A percentile compares a stretch with the other conserved stretches of the same genome.
Conservation (phyloP, 2,113 vertebrate species). For the Pithys albifrons region DNA sequence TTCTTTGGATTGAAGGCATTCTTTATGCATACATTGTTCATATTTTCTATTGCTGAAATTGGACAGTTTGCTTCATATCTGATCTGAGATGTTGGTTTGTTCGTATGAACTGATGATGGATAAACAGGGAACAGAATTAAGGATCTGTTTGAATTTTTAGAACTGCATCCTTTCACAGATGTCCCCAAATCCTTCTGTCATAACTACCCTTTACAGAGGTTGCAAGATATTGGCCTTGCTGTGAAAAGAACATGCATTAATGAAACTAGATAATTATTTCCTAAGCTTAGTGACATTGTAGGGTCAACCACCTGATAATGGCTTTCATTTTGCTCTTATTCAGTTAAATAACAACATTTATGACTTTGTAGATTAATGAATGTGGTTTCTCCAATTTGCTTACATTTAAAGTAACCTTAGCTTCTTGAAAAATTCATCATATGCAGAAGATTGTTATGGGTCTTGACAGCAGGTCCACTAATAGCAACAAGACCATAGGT, state of each 20-base stretch:
- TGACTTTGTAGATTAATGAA: not conserved
- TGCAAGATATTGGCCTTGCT: not conserved
- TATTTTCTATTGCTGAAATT: not conserved
- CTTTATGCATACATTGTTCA: not conserved
- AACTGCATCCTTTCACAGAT: not conserved
- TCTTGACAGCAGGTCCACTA: rapidly evolving
- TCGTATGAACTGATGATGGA: not conserved
- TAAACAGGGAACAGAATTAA: not conserved
- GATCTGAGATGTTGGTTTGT: not conserved
- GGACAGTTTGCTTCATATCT: not conserved
- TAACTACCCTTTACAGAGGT: not conserved
- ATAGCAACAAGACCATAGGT: not conserved
- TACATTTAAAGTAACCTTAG: not conserved
- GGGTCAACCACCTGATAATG: not conserved
- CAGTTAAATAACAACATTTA: not conserved
- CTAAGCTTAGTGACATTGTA: not conserved
- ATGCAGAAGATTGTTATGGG: not conserved
- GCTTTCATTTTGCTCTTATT: not conserved
- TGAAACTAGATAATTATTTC: not conserved
- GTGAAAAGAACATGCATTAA: not conserved
- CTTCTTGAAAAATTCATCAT: not conserved
- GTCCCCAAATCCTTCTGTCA: not conserved
- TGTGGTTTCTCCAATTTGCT: not conserved
- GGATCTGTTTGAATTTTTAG: not conserved
- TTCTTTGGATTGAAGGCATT: not conserved